Base-by-base conservation (phyloP, 2,113 vertebrate genomes). In the Hiodon tergisus region DNA sequence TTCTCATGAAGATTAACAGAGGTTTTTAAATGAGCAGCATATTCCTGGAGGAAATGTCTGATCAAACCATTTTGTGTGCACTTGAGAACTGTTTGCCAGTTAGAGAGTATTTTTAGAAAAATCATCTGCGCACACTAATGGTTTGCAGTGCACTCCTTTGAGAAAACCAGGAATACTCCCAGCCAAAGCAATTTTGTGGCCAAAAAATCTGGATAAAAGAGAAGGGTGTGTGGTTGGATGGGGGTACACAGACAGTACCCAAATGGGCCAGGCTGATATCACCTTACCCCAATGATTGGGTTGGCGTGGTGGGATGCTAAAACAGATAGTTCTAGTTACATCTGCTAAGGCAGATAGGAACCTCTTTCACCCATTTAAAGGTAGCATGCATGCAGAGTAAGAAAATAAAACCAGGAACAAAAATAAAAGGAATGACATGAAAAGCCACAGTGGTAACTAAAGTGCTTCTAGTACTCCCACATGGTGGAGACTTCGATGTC, bases 381-480 rank as follows among this genome's bases (percentile, higher is more conserved):
- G 73, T 71, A 76, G 71, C 79, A 81, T 78, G 78, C 83, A 77
- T 72, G 55, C 78, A 78, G 68, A 6, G 76, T 67, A 63, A 77
- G 47, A 52, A 65, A 61, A 78, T 66, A 77, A 78, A 81, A 68
- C 46, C 73, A 58, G 62, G 55, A 74, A 76, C 75, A 48, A 54
- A 72, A 79, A 11, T 65, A 55, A 78, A 46, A n/a, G 7, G 47
- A 61, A 70, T 52, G 66, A 57, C 4, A 13, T 71, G 58, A 69
- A 77, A 76, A 80, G 72, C 76, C 16, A 78, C 80, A 81, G 81
- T 81, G 80, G 74, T 84, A 73, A 78, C 77, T 78, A 83, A 86
- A 87, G 89, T 88, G 86, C 86, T 83, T 83, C 91, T 90, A 99
- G 87, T 98, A 99, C 82, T 99, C 97, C 97, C 97, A 99, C 79